Percentiles rank a stretch among this genome's conserved stretches.
These are phyloP conservation scores for Epistrophella euchroma DNA, from an alignment of 2,888 invertebrate genomes.

Conservation along the genomic window DNA sequence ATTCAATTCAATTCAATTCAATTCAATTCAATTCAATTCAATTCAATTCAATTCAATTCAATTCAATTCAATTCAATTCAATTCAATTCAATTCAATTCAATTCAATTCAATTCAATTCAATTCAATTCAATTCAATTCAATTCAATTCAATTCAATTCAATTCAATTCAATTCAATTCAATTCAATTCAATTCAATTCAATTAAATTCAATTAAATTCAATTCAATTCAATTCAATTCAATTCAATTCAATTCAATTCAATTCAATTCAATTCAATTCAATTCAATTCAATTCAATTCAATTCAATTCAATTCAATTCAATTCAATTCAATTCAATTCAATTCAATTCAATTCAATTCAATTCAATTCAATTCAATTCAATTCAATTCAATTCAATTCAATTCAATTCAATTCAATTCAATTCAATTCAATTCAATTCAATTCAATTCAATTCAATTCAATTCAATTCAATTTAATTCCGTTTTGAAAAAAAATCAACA, in stretches of 20 bases:
- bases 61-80: slow-evolving; percentile 29
- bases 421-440: too few species aligned
- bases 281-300: slow-evolving; percentile 37
- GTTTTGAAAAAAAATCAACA: too few species aligned
- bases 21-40: too few species aligned
- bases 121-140: slow-evolving; percentile 33
- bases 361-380: slow-evolving; percentile 25
- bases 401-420: background rate
- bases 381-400: slow-evolving; percentile 35
- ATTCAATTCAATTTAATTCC: too few species aligned
- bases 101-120: slow-evolving; percentile 33
- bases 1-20: too few species aligned
- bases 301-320: slow-evolving; percentile 40
- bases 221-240: slow-evolving; percentile 31
- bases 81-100: slow-evolving; percentile 34
- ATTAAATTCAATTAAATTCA: slow-evolving; percentile 21
- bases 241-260: slow-evolving; percentile 38
- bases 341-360: slow-evolving; percentile 38
- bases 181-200: slow-evolving; percentile 36
- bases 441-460: too few species aligned
- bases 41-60: slow-evolving; percentile 15
- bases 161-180: slow-evolving; percentile 36
- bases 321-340: slow-evolving; percentile 33
- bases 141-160: slow-evolving; percentile 34
- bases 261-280: slow-evolving; percentile 39